These are phyloP conservation scores for Poliocrania exsul DNA, from an alignment of 2,797 vertebrate genomes.

Conservation along the genomic window DNA sequence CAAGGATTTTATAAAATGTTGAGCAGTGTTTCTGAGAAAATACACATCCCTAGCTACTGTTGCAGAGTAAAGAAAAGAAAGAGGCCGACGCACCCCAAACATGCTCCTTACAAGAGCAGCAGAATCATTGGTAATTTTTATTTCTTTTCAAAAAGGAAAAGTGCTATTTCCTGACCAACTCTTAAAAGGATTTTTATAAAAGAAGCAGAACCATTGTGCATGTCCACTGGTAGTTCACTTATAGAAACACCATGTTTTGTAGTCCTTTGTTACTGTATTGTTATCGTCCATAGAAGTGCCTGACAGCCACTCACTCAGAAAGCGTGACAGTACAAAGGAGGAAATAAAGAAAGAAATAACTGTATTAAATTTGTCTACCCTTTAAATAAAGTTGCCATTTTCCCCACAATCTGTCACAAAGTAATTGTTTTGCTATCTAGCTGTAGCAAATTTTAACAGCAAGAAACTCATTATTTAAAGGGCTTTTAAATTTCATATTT, in stretches of 20 bases:
- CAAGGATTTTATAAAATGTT: background rate
- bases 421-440: slow-evolving; percentile 65
- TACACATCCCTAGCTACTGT: background rate
- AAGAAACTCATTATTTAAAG: slow-evolving; percentile 63
- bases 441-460: slow-evolving; percentile 59
- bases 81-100: background rate
- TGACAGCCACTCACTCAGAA: slow-evolving; percentile 35
- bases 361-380: slow-evolving; percentile 45
- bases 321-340: background rate
- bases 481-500: slow-evolving; percentile 62
- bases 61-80: background rate
- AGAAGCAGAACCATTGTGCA: slow-evolving; percentile 31
- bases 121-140: background rate
- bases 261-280: slow-evolving; percentile 32
- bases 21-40: background rate
- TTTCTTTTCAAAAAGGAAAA: slow-evolving; percentile 33
- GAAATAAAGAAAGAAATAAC: slow-evolving; percentile 41
- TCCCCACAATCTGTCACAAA: slow-evolving; percentile 36
- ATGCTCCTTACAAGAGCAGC: background rate
- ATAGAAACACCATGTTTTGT: background rate
- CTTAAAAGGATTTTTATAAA: slow-evolving; percentile 7
- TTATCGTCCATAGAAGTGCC: slow-evolving; percentile 11
- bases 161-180: slow-evolving; percentile 16
- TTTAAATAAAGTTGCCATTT: slow-evolving; percentile 59
- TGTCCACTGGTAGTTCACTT: slow-evolving; percentile 40